Conservation (phyloP, 2,113 vertebrate species). For the Lepus europaeus region DNA sequence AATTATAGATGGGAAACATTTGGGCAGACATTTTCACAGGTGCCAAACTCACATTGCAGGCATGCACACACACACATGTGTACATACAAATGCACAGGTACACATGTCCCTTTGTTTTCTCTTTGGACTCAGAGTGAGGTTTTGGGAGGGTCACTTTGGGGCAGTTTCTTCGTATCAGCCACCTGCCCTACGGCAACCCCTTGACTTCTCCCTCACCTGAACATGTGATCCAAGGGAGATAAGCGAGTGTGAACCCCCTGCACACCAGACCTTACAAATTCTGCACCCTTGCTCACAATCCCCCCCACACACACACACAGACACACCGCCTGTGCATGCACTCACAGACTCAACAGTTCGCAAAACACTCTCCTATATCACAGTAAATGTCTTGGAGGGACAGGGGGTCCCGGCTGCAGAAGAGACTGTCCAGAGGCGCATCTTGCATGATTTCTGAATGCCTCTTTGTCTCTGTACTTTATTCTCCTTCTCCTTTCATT, state of each 20-base stretch:
- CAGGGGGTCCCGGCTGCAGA: no score
- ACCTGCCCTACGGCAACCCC: background rate
- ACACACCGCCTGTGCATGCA: no score
- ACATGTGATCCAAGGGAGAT: background rate
- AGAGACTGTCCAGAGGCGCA: background rate
- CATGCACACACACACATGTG: no score
- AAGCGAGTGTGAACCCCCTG: background rate
- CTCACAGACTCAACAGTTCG: background rate
- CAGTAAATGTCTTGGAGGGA: no score
- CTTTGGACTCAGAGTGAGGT: background rate
- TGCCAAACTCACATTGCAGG: background rate
- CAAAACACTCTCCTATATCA: background rate
- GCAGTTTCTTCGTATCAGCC: accelerated
- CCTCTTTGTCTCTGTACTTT: background rate
- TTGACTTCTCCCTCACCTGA: background rate
- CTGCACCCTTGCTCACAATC: accelerated
- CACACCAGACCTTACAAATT: background rate
- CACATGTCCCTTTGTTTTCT: background rate
- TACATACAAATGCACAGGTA: accelerated
- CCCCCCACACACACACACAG: no score
- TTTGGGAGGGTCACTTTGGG: background rate
- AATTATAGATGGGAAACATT: background rate
- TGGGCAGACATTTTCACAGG: background rate
- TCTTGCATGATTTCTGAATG: no score
- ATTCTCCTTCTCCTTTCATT: background rate